These are phyloP conservation scores for Crypturellus tataupa DNA, from an alignment of 2,797 vertebrate species.

Conservation along the genomic window DNA sequence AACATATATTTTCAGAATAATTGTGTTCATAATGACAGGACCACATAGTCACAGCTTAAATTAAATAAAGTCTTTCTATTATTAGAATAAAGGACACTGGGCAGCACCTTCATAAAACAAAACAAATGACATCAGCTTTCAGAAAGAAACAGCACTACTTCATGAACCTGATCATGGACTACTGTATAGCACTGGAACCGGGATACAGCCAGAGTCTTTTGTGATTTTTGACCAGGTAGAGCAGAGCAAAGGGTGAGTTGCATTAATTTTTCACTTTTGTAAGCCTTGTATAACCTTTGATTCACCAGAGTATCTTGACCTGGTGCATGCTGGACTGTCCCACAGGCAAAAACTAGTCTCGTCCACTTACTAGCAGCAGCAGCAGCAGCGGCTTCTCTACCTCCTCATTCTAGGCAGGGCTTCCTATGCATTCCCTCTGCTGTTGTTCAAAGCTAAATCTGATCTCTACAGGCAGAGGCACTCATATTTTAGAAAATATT, in stretches of 20 bases:
- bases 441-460: background rate
- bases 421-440: background rate
- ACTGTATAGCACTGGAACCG: background rate
- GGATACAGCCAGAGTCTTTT: background rate
- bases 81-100: background rate
- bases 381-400: background rate
- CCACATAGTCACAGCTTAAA: conserved; percentile 50
- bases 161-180: background rate
- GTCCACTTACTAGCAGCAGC: background rate
- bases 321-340: background rate
- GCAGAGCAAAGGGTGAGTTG: background rate
- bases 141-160: background rate
- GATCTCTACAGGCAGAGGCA: background rate
- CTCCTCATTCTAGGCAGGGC: background rate
- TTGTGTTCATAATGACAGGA: conserved; percentile 53
- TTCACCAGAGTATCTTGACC: background rate
- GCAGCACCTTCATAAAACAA: background rate
- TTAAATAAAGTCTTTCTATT: conserved; percentile 46
- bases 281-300: background rate
- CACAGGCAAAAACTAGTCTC: background rate
- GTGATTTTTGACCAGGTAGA: background rate
- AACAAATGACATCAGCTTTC: background rate
- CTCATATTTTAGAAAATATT: background rate
- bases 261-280: background rate
- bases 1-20: conserved; percentile 59